phyloP scores from a whole-genome alignment of 2,888 invertebrate species.

The Coelinius sp. region DNA sequence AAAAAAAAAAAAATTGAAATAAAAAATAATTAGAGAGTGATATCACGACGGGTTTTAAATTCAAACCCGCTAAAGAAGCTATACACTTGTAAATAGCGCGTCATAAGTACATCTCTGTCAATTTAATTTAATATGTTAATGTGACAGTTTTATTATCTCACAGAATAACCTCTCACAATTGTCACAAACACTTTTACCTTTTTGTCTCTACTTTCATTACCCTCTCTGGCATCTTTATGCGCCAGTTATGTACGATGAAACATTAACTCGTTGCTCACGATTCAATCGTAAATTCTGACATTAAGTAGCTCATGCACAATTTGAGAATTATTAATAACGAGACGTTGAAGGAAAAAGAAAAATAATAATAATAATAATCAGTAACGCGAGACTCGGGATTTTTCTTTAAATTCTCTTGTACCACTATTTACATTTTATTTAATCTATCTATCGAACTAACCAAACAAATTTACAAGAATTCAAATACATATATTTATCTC shows the following conservation, averaged over 20 bases:
- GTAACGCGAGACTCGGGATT: conserved; percentile 5
- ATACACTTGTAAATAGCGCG: conserved; percentile 55
- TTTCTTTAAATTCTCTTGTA: conserved; percentile 5
- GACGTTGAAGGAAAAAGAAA: neutral
- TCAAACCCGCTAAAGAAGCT: conserved; percentile 55
- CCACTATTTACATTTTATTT: conserved; percentile 48
- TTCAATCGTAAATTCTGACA: conserved; percentile 24
- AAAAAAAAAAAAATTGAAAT: conserved; percentile 36
- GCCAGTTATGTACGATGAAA: conserved; percentile 14
- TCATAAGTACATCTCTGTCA: conserved; percentile 41
- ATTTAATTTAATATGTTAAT: conserved; percentile 21
- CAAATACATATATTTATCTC: conserved; percentile 37
- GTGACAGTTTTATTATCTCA: conserved; percentile 23
- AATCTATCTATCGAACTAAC: conserved; percentile 47
- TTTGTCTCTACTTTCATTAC: conserved; percentile 18
- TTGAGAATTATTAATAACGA: conserved; percentile 10
- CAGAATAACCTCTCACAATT: conserved; percentile 20
- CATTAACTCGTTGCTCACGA: conserved; percentile 6
- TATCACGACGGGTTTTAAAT: conserved; percentile 61
- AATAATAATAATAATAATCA: neutral
- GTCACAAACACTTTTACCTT: conserved; percentile 22
- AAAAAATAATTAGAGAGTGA: conserved; percentile 60
- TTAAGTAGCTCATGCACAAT: conserved; percentile 23
- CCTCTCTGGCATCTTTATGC: neutral
- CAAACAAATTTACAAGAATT: conserved; percentile 48